phyloP scores from a whole-genome alignment of 2,888 invertebrate species.

The Pterostichus madidus region DNA sequence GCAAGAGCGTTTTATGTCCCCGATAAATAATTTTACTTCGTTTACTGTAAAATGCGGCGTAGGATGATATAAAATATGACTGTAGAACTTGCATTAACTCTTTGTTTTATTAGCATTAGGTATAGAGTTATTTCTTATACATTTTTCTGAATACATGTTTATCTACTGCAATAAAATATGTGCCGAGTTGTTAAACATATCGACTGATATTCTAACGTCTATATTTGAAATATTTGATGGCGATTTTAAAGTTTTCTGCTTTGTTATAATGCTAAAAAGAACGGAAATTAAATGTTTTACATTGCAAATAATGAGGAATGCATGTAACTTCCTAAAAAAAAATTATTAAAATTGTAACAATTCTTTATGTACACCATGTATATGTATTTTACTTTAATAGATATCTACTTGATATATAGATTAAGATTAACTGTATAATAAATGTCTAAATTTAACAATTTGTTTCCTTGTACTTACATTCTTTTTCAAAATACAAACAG shows the following conservation, averaged over 20 bases:
- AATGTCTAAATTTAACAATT: too few species aligned
- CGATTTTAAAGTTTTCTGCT: conserved; percentile 14
- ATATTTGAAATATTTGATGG: conserved; percentile 37
- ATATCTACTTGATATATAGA: too few species aligned
- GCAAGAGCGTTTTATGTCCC: conserved; percentile 37
- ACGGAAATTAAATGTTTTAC: conserved; percentile 11
- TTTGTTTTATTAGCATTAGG: conserved; percentile 52
- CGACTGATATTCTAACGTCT: conserved; percentile 43
- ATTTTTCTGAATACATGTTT: not conserved
- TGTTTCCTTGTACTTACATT: too few species aligned
- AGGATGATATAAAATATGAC: conserved; percentile 47
- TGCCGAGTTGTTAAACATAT: conserved; percentile 23
- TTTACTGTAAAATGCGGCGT: conserved; percentile 58
- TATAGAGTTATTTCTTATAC: conserved; percentile 33
- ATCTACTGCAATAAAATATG: conserved; percentile 31
- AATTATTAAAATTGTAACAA: not conserved
- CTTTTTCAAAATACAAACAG: too few species aligned
- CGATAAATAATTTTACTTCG: conserved; percentile 58
- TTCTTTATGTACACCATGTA: too few species aligned
- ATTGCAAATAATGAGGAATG: not conserved
- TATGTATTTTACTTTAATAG: too few species aligned
- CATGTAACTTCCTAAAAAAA: not conserved
- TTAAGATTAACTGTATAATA: too few species aligned
- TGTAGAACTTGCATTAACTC: conserved; percentile 33
- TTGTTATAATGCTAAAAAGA: not conserved